These are phyloP conservation scores for Cantharis rufa DNA, from an alignment of 2,888 invertebrate species.

Conservation along the genomic window DNA sequence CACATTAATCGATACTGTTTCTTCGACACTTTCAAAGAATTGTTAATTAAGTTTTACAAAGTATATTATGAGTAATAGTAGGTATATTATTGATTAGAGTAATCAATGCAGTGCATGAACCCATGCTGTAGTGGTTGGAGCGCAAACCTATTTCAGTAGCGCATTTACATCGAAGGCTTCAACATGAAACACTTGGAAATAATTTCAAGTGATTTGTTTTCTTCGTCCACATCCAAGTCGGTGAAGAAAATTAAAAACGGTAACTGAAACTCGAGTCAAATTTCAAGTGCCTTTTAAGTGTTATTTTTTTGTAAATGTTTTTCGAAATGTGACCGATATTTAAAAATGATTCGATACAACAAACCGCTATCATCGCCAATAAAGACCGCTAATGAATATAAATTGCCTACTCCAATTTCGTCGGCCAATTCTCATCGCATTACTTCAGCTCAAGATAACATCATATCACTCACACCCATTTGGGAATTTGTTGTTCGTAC, in stretches of 20 bases:
- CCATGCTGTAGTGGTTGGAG: conserved; percentile 8
- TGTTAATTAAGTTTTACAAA: not conserved
- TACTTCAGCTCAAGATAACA: conserved; percentile 34
- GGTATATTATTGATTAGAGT: conserved; percentile 21
- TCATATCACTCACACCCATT: conserved; percentile 69
- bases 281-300: not conserved
- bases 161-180: conserved; percentile 16
- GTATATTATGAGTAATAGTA: not conserved
- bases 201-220: not conserved
- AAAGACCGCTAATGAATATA: conserved; percentile 12
- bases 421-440: conserved; percentile 8
- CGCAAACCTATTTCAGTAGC: conserved; percentile 17
- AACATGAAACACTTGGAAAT: conserved; percentile 18
- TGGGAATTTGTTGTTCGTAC: conserved; percentile 82
- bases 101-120: conserved; percentile 33
- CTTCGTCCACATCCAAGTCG: not conserved
- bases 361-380: conserved; percentile 17
- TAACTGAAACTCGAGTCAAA: not conserved
- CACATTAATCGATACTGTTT: not conserved
- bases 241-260: not conserved
- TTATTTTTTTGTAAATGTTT: not conserved
- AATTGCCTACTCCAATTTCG: conserved; percentile 9
- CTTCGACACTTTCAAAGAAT: not conserved
- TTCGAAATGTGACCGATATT: conserved; percentile 5
- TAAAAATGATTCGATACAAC: conserved; percentile 19